Evolutionary conservation across 1,140 invertebrate genomes (phyloP), one percentile per base, ranked within the genome.

Genomic region (Sinella curviseta): DNA sequence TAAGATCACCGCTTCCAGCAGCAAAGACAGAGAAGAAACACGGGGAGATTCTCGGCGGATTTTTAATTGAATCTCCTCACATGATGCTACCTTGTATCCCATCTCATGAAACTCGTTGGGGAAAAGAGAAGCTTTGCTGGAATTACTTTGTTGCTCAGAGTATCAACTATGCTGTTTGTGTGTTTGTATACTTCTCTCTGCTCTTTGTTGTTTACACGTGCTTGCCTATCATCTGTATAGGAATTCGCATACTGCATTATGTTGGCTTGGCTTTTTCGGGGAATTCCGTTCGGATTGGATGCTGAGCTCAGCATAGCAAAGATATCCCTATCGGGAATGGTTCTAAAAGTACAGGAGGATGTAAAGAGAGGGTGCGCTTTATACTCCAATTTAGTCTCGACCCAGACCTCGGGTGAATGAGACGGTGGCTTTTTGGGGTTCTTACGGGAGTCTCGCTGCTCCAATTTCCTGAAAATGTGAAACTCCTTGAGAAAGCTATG

Each of bases 311-410:
- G 20, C 20, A 8, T 48, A 48, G 39, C 8, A 48, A 8, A 8
- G 39, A 12, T 48, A 12, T 48, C 20, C 31, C 1, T 12, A 33
- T 8, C 4, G 31, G 31, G 26, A n/a, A 30, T 31, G 26, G 3
- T 24, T 31, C 26, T 31, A 33, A 31, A 73, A 82, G 81, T 79
- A 70, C 78, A 30, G 35, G 57, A 48, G 34, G 17, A 74, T 48
- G 67, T 67, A 75, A 39, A 77, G 78, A 82, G 81, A 79, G 81
- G 77, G 81, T 82, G 81, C 78, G 81, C 36, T 34, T 67, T 70
- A 79, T 79, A 35, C 74, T 33, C 48, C 31, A 35, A 57, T 28
- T 39, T 24, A 79, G 54, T 76, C 24, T 76, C 78, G 74, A 79
- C 74, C 74, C 65, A n/a, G 30, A n/a, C n/a, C 26, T 70, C 65